phyloP scores from a whole-genome alignment of 92 coral and sea anemone species.

The Pocillopora meandrina region DNA sequence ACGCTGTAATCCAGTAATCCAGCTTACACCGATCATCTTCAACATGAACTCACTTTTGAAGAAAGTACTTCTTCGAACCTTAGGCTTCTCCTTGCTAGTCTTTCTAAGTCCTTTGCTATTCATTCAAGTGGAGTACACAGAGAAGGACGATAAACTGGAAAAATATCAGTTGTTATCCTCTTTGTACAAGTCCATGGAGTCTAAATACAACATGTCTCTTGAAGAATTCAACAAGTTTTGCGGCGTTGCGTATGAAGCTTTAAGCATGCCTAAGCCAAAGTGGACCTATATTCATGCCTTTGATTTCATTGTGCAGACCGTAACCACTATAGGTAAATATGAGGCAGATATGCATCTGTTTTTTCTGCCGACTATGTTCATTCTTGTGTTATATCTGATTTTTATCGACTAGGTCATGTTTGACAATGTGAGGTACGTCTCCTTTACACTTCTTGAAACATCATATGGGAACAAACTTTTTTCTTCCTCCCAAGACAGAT shows the following conservation, averaged over 20 bases:
- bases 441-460: no score
- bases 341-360: neutral
- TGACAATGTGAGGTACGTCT: no score
- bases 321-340: slow-evolving; percentile 56
- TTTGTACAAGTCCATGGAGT: slow-evolving; percentile 44
- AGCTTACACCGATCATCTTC: neutral
- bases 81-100: neutral
- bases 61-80: neutral
- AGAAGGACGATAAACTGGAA: slow-evolving; percentile 1
- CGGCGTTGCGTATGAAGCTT: slow-evolving; percentile 31
- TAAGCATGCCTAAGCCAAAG: slow-evolving; percentile 27
- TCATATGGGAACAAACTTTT: no score
- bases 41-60: slow-evolving; percentile 22
- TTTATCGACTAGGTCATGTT: no score
- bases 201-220: slow-evolving; percentile 52
- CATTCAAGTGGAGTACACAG: slow-evolving; percentile 8
- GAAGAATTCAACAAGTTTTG: slow-evolving; percentile 43
- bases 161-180: slow-evolving; percentile 28
- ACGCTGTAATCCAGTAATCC: no score
- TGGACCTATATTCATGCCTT: slow-evolving; percentile 32
- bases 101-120: slow-evolving; percentile 8
- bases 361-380: no score
- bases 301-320: slow-evolving; percentile 47
- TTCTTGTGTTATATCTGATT: no score
- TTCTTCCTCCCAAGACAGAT: no score